These are phyloP conservation scores for Sericinus montela DNA, from an alignment of 2,888 invertebrate genomes.

Conservation along the genomic window DNA sequence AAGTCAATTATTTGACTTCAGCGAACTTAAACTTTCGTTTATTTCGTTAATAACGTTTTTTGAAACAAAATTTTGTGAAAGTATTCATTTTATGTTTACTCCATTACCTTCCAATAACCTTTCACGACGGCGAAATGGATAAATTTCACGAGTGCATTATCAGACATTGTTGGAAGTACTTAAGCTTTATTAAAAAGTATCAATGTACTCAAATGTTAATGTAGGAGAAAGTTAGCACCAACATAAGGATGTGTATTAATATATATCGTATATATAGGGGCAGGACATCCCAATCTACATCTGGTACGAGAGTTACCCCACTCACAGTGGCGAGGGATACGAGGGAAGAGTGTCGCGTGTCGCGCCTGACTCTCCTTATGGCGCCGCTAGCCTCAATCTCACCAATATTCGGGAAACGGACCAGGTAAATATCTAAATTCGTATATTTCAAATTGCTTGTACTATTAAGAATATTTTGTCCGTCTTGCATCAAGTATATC, in stretches of 20 bases:
- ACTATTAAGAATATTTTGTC: no score
- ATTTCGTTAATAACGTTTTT: no score
- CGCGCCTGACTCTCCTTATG: slow-evolving; percentile 91
- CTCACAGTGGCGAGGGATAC: slow-evolving; percentile 96
- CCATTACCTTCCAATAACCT: slow-evolving; percentile 16
- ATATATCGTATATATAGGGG: slow-evolving; percentile 81
- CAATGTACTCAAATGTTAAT: slow-evolving; percentile 22
- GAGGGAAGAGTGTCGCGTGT: slow-evolving; percentile 95
- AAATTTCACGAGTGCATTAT: slow-evolving; percentile 13
- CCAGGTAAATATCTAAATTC: slow-evolving; percentile 63
- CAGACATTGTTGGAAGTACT: slow-evolving; percentile 21
- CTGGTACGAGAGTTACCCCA: slow-evolving; percentile 98
- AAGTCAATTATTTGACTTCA: background rate
- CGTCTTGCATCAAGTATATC: no score
- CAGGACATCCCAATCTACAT: slow-evolving; percentile 98
- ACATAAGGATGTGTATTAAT: slow-evolving; percentile 32
- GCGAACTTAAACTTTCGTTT: background rate
- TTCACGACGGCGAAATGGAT: slow-evolving; percentile 15
- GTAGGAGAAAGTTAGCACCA: slow-evolving; percentile 35
- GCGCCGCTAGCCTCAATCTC: slow-evolving; percentile 96
- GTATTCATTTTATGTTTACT: slow-evolving; percentile 14
- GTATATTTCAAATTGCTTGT: no score
- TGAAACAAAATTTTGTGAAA: slow-evolving; percentile 17
- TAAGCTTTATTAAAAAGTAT: slow-evolving; percentile 19
- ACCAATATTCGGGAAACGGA: slow-evolving; percentile 96